Base-by-base conservation (phyloP, 2,888 invertebrate species). In the Dynastes tityus region DNA sequence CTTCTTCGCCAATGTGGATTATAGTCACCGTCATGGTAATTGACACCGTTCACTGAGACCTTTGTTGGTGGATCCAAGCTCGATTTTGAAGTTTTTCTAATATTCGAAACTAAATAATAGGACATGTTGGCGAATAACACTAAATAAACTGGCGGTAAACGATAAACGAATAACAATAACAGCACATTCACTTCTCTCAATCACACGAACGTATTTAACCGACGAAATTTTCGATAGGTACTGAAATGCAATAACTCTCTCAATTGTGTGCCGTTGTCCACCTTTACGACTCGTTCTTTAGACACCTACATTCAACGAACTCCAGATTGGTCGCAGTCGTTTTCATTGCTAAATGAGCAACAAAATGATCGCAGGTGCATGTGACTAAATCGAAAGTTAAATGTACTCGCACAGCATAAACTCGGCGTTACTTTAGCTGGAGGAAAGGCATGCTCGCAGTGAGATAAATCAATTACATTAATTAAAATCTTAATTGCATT, bases 251-350 rank as follows among this genome's bases (percentile, higher is more conserved):
- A 71, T 71, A 71, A 71, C 71, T 71, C 71, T 67, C 67, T 71
- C 71, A 58, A 71, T 71, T 71, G 71, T 71, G 58, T 71, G 71
- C 22, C 22, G 49, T 53, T 70, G 70, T 71, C 71, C 71, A 71
- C 71, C 71, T 71, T 71, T 71, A 55, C 71, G 71, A 58, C 58
- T 40, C 71, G 71, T 58, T 71, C 37, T 40, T 71, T 37, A 71
- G 71, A 71, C 71, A 71, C 71, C 71, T 71, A 71, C 71, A 71
- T 71, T 71, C 71, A 40, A 71, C 71, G 58, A 71, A 71, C 71
- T 32, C 55, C 71, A 71, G 71, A 71, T 71, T 58, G 71, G 71
- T 71, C 71, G 58, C 37, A 22, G 71, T 13, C 58, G 37, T 71
- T 71, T 71, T 55, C 71, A 58, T 71, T 55, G 55, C 71, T 71